Evolutionary conservation across 2,113 vertebrate genomes (phyloP).

Genomic region (Mesocricetus auratus): DNA sequence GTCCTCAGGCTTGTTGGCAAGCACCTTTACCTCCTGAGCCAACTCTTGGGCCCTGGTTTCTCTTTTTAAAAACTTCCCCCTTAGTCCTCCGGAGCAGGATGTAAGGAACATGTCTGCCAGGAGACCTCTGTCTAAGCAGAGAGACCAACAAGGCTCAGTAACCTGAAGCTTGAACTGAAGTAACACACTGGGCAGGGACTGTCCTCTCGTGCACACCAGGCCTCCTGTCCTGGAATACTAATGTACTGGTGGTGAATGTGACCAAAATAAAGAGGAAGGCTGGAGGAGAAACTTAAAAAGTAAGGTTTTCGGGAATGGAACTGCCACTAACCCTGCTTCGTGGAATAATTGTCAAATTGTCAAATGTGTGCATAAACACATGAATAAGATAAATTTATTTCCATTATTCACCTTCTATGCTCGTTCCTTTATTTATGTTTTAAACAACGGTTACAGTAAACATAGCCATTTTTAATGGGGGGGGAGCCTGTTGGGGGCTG

Average conservation of each 20-base stretch:
- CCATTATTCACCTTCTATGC: slow-evolving; percentile 85
- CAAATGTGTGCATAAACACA: slow-evolving; percentile 85
- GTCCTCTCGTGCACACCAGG: slow-evolving; percentile 17
- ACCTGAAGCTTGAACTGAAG: background rate
- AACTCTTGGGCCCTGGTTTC: background rate
- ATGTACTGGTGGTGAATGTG: slow-evolving; percentile 1
- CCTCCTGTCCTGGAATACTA: slow-evolving; percentile 47
- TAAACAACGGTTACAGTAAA: slow-evolving; percentile 88
- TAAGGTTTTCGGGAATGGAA: slow-evolving; percentile 53
- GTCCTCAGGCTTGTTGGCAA: background rate
- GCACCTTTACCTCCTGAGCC: background rate
- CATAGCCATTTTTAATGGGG: slow-evolving; percentile 80
- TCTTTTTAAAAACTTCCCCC: background rate
- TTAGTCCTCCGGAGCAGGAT: background rate
- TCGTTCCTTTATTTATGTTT: slow-evolving; percentile 87
- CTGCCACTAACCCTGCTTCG: slow-evolving; percentile 65
- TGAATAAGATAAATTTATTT: slow-evolving; percentile 88
- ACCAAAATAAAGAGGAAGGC: rapidly evolving
- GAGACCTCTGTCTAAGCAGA: background rate
- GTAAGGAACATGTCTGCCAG: background rate
- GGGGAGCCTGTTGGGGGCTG: slow-evolving; percentile 79
- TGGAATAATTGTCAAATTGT: slow-evolving; percentile 84
- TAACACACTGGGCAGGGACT: too few relatives aligned
- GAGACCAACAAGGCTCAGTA: background rate
- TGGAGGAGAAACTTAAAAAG: background rate